phyloP scores from a whole-genome alignment of 2,888 invertebrate species.

The Ernsta delagoae region DNA sequence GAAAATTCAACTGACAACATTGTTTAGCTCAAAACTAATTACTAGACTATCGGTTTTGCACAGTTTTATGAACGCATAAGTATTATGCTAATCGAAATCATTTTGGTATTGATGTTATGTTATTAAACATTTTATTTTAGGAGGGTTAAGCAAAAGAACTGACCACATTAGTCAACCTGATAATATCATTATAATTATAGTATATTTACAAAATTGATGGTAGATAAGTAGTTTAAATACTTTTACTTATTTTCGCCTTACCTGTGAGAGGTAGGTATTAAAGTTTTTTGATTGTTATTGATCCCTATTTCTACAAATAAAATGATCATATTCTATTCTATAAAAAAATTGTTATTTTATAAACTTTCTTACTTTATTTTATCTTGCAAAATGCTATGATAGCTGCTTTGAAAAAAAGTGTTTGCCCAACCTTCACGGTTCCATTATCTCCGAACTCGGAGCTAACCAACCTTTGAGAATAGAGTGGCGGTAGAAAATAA shows the following conservation, averaged over 20 bases:
- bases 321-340: too few species aligned
- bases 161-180: too few species aligned
- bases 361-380: not conserved
- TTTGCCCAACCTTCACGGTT: not conserved
- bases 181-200: too few species aligned
- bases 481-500: not conserved
- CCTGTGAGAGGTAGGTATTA: too few species aligned
- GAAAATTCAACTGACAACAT: conserved; percentile 11
- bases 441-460: not conserved
- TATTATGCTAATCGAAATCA: conserved; percentile 7
- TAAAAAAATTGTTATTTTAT: not conserved
- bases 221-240: too few species aligned
- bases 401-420: not conserved
- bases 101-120: not conserved
- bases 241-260: too few species aligned
- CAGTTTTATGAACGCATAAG: conserved; percentile 8
- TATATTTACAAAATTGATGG: too few species aligned
- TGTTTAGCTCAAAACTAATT: conserved; percentile 15
- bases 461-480: not conserved
- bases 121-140: too few species aligned
- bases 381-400: not conserved
- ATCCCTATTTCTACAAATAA: too few species aligned
- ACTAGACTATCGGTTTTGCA: conserved; percentile 4
- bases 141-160: too few species aligned
- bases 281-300: too few species aligned